phyloP scores from a whole-genome alignment of 1,140 invertebrate species.

The Megalopta genalis region DNA sequence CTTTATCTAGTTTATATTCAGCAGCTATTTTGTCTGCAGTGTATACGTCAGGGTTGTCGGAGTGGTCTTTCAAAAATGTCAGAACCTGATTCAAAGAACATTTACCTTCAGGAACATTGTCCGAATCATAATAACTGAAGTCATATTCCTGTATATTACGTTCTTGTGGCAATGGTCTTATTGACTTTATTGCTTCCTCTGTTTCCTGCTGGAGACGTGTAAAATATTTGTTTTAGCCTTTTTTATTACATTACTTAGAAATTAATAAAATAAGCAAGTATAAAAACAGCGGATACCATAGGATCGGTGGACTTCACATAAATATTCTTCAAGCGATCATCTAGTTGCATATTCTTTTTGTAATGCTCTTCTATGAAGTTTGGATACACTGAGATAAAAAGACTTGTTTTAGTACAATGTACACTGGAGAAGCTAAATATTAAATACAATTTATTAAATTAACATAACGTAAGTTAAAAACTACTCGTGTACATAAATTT shows the following conservation, averaged over 20 bases:
- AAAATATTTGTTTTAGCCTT: not conserved
- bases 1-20: constrained; percentile 84
- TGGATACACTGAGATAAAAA: constrained; percentile 81
- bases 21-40: constrained; percentile 82
- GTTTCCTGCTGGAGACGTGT: not conserved
- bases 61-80: constrained; percentile 83
- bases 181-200: not conserved
- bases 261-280: constrained; percentile 24
- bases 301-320: constrained; percentile 84
- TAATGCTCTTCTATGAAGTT: constrained; percentile 81
- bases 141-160: constrained; percentile 72
- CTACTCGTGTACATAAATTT: no score
- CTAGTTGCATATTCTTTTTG: constrained; percentile 82
- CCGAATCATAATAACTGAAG: constrained; percentile 63
- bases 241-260: constrained; percentile 23
- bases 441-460: not conserved
- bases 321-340: constrained; percentile 84
- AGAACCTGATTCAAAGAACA: constrained; percentile 73
- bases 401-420: not conserved
- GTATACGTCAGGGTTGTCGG: constrained; percentile 81
- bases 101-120: constrained; percentile 71
- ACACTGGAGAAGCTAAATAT: not conserved
- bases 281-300: constrained; percentile 65
- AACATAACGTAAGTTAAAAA: no score
- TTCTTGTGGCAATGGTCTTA: constrained; percentile 77